Evolutionary conservation across 2,797 vertebrate genomes (phyloP).

Genomic region (Amblyraja radiata): DNA sequence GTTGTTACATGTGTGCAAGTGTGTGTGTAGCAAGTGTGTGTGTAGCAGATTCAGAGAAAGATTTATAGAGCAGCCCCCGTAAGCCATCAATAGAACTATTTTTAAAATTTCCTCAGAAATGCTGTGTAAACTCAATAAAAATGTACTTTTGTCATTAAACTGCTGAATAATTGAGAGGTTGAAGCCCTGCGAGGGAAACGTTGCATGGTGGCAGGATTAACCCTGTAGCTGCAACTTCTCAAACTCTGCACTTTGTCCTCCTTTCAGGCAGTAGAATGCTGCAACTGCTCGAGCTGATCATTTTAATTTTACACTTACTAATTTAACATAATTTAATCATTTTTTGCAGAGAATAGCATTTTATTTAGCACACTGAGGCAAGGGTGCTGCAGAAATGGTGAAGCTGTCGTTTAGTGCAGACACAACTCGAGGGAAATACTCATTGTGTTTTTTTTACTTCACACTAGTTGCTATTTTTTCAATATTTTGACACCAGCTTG

Average conservation of each 20-base stretch:
- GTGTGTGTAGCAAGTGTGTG: neutral
- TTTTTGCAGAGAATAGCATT: neutral
- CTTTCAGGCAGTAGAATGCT: neutral
- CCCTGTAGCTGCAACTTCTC: neutral
- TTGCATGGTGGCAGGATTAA: neutral
- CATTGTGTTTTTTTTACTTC: neutral
- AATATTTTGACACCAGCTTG: constrained; percentile 32
- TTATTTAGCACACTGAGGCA: neutral
- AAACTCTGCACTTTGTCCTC: neutral
- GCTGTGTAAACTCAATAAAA: neutral
- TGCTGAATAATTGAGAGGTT: neutral
- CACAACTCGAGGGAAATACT: neutral
- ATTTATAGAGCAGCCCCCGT: neutral
- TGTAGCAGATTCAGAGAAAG: neutral
- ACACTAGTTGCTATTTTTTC: constrained; percentile 30
- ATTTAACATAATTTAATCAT: neutral
- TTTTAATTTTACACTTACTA: neutral
- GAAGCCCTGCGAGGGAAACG: neutral
- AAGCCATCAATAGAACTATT: neutral
- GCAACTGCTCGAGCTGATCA: neutral
- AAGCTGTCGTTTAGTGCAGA: neutral
- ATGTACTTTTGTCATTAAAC: constrained; percentile 10
- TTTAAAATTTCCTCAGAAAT: neutral
- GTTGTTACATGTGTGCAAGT: neutral
- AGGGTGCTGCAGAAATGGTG: neutral